Evolutionary conservation across 2,797 vertebrate genomes (phyloP).

Genomic region (Phyllotis vaccarum): DNA sequence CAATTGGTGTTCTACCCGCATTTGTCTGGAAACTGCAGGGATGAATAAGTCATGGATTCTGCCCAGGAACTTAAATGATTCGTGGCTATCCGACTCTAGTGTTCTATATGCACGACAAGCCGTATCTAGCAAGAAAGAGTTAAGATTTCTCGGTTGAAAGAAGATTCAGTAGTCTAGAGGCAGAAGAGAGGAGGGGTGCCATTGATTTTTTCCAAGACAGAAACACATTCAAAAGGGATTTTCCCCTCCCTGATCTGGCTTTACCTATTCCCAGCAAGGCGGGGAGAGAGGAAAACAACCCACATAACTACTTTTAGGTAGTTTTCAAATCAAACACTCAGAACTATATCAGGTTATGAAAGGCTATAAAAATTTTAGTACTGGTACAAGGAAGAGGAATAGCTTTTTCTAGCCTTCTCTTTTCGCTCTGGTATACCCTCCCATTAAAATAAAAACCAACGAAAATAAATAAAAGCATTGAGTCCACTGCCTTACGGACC

Average conservation of each 20-base stretch:
- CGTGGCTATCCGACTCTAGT: neutral
- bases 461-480: slow-evolving; percentile 23
- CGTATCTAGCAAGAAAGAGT: slow-evolving; percentile 32
- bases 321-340: slow-evolving; percentile 62
- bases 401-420: slow-evolving; percentile 15
- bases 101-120: slow-evolving; percentile 3
- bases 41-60: slow-evolving; percentile 44
- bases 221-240: slow-evolving; percentile 37
- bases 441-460: slow-evolving; percentile 45
- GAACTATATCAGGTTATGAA: slow-evolving; percentile 54
- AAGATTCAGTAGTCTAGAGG: slow-evolving; percentile 46
- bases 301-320: slow-evolving; percentile 16
- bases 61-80: slow-evolving; percentile 36
- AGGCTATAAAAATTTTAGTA: slow-evolving; percentile 62
- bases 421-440: slow-evolving; percentile 42
- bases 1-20: neutral
- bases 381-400: slow-evolving; percentile 48
- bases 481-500: slow-evolving; percentile 64
- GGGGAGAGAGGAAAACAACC: slow-evolving; percentile 51
- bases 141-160: slow-evolving; percentile 59
- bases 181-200: neutral
- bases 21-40: slow-evolving; percentile 5
- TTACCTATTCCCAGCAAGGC: slow-evolving; percentile 14
- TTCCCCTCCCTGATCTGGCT: slow-evolving; percentile 21
- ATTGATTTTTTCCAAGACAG: slow-evolving; percentile 50